Evolutionary conservation across 2,888 invertebrate genomes (phyloP), one percentile per base, ranked within the genome.

Genomic region (Mythimna lalbum): DNA sequence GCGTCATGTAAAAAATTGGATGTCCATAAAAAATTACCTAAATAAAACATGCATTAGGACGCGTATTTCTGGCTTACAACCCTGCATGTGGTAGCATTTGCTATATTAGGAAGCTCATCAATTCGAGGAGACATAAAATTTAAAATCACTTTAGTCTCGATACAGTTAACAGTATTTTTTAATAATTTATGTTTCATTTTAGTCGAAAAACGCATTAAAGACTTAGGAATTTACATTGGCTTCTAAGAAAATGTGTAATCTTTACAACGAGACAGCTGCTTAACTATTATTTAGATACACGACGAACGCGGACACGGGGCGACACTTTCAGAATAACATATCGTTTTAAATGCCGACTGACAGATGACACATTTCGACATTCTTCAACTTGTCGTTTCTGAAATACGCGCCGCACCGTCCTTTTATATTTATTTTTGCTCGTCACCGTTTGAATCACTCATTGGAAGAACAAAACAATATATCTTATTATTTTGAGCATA

Each of bases 301-400:
- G 91, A 91, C 91, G 86, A 89, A 90, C 89, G 89, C 86, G 88
- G 86, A 88, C 87, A 88, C 90, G 86, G 83, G 86, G 86, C 87
- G 91, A 90, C 92, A 91, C 92, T 92, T 94, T 89, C 91, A 91
- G 91, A 94, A 94, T 94, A 95, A 95, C 95, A 95, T 95, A 95
- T 95, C 93, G 95, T 91, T 94, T 93, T 96, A 95, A 96, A 96
- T 93, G 91, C 93, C 95, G 90, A 95, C 92, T 95, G 96, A 96
- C 96, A 96, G 95, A 93, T 95, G 96, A 96, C 96, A 96, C 95
- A 94, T 96, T 95, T 95, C 93, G 93, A 95, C 95, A 95, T 95
- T 95, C 95, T 94, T 95, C 94, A 95, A 95, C 95, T 95, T 95
- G 95, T 95, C 94, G 91, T 90, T 93, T 93, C 93, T 95, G 93